A percentile compares a stretch with the other conserved stretches of the same genome.
Evolutionary conservation across 2,888 invertebrate species (phyloP).

Genomic region (Aspidiotus destructor): DNA sequence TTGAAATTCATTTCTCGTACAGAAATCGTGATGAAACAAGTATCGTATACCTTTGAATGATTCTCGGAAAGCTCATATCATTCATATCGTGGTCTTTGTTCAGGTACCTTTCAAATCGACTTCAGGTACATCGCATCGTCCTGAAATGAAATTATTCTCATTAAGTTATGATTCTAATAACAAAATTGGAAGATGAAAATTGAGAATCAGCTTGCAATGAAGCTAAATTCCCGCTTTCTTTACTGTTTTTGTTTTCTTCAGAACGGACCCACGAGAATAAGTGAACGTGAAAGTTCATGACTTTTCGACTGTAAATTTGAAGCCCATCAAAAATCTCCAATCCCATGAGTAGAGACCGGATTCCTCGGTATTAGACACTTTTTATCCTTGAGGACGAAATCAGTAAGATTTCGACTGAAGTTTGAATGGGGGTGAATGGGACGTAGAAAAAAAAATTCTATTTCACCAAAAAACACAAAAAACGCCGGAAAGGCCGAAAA

Average conservation of each 20-base stretch:
- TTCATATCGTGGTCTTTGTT: conserved; percentile 67
- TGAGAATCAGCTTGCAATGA: not conserved
- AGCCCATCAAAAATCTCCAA: too few species aligned
- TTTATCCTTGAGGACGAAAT: too few species aligned
- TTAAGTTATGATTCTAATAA: not conserved
- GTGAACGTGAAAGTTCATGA: conserved; percentile 63
- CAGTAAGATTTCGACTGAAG: too few species aligned
- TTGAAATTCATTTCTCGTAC: conserved; percentile 29
- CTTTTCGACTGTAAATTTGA: too few species aligned
- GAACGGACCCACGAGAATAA: conserved; percentile 88
- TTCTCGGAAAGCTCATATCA: conserved; percentile 99
- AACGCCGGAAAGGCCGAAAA: too few species aligned
- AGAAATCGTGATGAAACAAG: conserved; percentile 90
- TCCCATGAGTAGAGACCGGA: too few species aligned
- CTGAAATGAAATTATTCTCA: not conserved
- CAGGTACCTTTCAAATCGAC: conserved; percentile 23
- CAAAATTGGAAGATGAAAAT: not conserved
- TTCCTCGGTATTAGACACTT: too few species aligned
- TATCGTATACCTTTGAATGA: conserved; percentile 99
- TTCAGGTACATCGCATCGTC: not conserved
- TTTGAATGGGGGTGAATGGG: too few species aligned
- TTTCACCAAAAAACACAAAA: too few species aligned
- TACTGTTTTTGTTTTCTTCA: conserved; percentile 87
- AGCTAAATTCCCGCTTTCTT: not conserved
- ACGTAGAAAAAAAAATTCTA: too few species aligned